phyloP scores from a whole-genome alignment of 2,113 vertebrate species.

The Xiphias gladius region DNA sequence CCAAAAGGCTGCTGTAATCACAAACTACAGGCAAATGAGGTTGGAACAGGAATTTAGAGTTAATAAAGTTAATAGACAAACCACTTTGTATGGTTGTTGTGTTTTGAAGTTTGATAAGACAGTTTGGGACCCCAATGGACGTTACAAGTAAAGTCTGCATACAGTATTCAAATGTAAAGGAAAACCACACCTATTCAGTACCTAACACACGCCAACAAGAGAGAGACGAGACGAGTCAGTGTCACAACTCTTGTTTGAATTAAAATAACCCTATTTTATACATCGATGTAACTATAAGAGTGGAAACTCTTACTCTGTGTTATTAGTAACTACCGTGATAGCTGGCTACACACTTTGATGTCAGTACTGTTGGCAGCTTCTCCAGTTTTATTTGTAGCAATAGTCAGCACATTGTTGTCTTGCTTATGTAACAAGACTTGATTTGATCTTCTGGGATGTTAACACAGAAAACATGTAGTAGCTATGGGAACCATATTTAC shows the following conservation, averaged over 20 bases:
- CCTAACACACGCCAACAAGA: background rate
- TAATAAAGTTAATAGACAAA: background rate
- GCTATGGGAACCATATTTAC: background rate
- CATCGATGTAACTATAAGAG: background rate
- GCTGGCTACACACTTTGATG: slow-evolving; percentile 32
- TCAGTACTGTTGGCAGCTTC: slow-evolving; percentile 14
- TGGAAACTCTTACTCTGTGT: background rate
- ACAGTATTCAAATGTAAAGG: background rate
- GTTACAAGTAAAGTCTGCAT: background rate
- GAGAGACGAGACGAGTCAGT: background rate
- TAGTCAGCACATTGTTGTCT: background rate
- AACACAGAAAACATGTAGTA: background rate
- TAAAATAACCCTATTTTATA: background rate
- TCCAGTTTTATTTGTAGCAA: slow-evolving; percentile 6
- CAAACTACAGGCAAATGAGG: slow-evolving; percentile 25
- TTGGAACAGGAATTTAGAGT: slow-evolving; percentile 4
- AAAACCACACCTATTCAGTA: background rate
- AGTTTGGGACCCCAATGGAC: background rate
- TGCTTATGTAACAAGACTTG: slow-evolving; percentile 31
- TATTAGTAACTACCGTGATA: background rate
- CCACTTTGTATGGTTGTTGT: background rate
- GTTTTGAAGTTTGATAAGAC: background rate
- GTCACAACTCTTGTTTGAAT: background rate
- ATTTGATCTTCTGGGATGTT: slow-evolving; percentile 8
- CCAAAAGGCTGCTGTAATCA: slow-evolving; percentile 3